These are phyloP conservation scores for Myzus persicae DNA, from an alignment of 1,140 invertebrate species.

Conservation along the genomic window DNA sequence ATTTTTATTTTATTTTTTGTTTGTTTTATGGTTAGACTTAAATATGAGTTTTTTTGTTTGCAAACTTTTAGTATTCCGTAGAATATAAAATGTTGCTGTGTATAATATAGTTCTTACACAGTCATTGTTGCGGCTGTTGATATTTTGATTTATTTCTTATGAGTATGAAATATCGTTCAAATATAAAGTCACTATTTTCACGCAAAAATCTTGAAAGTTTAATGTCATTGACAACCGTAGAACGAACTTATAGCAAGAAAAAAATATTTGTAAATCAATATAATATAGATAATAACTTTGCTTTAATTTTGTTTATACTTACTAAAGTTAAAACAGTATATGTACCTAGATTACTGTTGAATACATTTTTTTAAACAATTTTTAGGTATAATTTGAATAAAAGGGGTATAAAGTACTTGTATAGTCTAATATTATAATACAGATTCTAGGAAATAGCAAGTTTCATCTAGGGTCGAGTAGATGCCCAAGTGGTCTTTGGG, in stretches of 20 bases:
- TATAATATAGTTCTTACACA: background rate
- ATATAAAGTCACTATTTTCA: background rate
- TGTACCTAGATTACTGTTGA: background rate
- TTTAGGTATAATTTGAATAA: background rate
- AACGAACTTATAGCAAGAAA: background rate
- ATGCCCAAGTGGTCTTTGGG: no score
- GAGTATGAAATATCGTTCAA: background rate
- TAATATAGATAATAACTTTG: background rate
- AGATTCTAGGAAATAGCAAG: no score
- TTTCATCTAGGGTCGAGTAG: no score
- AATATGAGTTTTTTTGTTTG: background rate
- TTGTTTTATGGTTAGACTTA: background rate
- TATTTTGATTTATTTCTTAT: background rate
- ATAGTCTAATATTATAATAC: background rate
- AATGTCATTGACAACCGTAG: background rate
- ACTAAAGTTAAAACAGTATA: background rate
- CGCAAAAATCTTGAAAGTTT: background rate
- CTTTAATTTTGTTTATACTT: background rate
- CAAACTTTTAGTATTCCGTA: background rate
- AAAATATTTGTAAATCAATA: conserved; percentile 1
- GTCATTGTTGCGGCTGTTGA: background rate
- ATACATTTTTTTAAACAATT: background rate
- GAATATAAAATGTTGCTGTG: background rate
- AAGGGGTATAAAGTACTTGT: background rate
- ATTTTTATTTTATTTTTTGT: background rate